These are phyloP conservation scores for Tetranychus piercei DNA, from an alignment of 2,888 invertebrate genomes.

Conservation along the genomic window DNA sequence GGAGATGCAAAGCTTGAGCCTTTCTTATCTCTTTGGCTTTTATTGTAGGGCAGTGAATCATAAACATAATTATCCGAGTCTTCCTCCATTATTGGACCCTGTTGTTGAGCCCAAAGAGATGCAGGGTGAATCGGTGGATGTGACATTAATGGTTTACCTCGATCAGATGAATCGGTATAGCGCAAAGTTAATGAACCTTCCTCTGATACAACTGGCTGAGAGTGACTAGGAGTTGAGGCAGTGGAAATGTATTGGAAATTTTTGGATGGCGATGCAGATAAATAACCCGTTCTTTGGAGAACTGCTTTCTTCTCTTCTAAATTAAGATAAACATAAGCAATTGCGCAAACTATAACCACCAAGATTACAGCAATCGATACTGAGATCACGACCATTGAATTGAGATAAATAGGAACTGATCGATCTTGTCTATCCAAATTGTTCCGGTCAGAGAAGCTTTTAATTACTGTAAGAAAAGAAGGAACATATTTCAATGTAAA, in stretches of 20 bases:
- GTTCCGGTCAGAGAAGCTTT: neutral
- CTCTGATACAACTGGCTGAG: neutral
- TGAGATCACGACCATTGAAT: constrained; percentile 19
- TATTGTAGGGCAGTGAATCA: constrained; percentile 24
- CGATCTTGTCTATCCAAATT: neutral
- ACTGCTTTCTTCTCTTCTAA: constrained; percentile 19
- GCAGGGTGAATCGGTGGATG: constrained; percentile 15
- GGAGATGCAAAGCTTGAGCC: neutral
- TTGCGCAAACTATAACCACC: constrained; percentile 21
- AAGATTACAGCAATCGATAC: constrained; percentile 19
- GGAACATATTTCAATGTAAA: too few species aligned
- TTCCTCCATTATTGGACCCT: constrained; percentile 21
- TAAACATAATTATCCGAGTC: constrained; percentile 25
- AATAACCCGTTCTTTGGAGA: constrained; percentile 15
- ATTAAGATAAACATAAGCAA: constrained; percentile 20
- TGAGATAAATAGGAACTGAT: constrained; percentile 19
- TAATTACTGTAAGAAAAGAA: neutral
- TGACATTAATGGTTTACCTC: constrained; percentile 19
- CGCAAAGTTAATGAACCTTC: constrained; percentile 18
- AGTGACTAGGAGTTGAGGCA: constrained; percentile 1
- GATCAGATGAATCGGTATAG: constrained; percentile 20
- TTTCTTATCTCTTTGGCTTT: neutral
- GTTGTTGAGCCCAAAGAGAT: constrained; percentile 21
- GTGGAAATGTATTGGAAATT: constrained; percentile 18
- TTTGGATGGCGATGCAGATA: constrained; percentile 19